A percentile compares a stretch with the other conserved stretches of the same genome.
Conservation (phyloP, 2,888 invertebrate species). For the Caradrina kadenii region DNA sequence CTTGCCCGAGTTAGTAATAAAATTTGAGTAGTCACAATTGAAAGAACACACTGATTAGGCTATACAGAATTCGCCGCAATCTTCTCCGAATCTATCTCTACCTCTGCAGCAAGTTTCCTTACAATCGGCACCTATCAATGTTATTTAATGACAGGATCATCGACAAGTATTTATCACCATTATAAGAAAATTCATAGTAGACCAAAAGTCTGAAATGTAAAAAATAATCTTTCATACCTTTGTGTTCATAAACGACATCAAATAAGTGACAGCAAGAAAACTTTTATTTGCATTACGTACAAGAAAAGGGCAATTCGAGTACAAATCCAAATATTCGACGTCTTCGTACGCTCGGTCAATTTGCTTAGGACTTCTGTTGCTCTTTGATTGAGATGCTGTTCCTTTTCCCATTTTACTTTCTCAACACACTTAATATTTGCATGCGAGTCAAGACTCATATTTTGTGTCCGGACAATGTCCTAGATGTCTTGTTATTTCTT, state of each 20-base stretch:
- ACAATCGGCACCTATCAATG: no score
- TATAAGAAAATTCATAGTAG: not conserved
- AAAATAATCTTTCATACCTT: not conserved
- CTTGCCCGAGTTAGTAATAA: not conserved
- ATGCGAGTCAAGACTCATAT: constrained; percentile 32
- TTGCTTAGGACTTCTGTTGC: constrained; percentile 80
- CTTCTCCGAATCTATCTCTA: not conserved
- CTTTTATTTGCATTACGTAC: constrained; percentile 67
- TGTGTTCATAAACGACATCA: constrained; percentile 31
- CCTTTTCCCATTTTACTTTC: constrained; percentile 62
- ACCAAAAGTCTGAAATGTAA: not conserved
- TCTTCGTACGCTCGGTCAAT: constrained; percentile 74
- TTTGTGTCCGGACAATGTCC: not conserved
- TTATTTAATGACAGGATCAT: no score
- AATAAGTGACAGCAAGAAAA: constrained; percentile 60
- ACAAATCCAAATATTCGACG: constrained; percentile 75
- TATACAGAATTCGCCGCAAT: no score
- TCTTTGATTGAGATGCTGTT: constrained; percentile 65
- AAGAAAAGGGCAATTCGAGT: constrained; percentile 73
- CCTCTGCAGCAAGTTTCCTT: not conserved
- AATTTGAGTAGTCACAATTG: no score
- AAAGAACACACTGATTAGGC: no score
- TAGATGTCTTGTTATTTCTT: not conserved
- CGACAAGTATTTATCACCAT: no score
- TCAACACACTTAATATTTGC: constrained; percentile 58